phyloP scores from a whole-genome alignment of 2,797 vertebrate species.

The Pipistrellus pygmaeus region DNA sequence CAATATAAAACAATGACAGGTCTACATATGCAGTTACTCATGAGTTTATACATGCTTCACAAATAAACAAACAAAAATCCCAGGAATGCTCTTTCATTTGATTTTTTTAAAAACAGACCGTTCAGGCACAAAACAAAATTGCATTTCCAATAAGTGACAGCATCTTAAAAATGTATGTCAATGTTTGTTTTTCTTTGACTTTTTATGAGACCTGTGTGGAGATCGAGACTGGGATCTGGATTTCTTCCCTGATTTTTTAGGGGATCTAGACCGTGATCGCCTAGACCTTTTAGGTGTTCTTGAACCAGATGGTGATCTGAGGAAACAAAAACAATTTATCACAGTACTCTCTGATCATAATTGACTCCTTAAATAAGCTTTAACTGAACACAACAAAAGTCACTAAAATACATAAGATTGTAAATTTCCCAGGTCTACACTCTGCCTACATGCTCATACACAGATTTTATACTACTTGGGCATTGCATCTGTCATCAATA shows the following conservation, averaged over 20 bases:
- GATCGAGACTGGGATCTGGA: constrained; percentile 98
- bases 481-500: not conserved
- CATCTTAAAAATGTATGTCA: constrained; percentile 90
- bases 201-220: constrained; percentile 99
- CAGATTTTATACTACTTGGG: not conserved
- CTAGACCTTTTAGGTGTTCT: constrained; percentile 97
- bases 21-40: constrained; percentile 91
- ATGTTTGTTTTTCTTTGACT: constrained; percentile 99
- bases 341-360: constrained; percentile 36
- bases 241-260: constrained; percentile 95
- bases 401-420: constrained; percentile 6
- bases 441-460: not conserved
- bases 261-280: constrained; percentile 95
- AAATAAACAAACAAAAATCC: constrained; percentile 86
- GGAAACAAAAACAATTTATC: constrained; percentile 72
- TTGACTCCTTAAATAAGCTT: not conserved
- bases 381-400: not conserved
- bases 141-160: constrained; percentile 92
- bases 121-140: constrained; percentile 93
- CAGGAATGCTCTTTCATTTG: constrained; percentile 90
- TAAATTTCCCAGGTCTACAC: not conserved
- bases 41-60: constrained; percentile 94
- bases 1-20: constrained; percentile 98
- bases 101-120: constrained; percentile 82
- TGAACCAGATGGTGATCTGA: constrained; percentile 96